These are phyloP conservation scores for Heptranchias perlo DNA, from an alignment of 2,113 vertebrate species.

Conservation along the genomic window DNA sequence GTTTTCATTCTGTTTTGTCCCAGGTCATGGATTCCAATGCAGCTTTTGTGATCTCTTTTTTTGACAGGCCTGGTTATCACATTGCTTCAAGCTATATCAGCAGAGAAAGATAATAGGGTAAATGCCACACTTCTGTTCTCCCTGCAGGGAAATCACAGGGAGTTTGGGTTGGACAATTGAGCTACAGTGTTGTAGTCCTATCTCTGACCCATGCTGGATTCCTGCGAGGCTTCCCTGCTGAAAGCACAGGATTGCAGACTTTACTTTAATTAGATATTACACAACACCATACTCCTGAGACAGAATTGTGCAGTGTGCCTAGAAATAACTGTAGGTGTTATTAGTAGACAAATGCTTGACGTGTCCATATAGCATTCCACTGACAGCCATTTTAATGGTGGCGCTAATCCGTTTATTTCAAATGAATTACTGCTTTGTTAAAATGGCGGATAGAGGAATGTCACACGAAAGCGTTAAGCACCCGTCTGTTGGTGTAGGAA, in stretches of 20 bases:
- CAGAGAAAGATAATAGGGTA: neutral
- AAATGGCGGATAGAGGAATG: neutral
- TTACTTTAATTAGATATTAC: neutral
- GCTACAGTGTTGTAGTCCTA: neutral
- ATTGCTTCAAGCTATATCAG: neutral
- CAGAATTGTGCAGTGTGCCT: neutral
- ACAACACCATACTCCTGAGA: neutral
- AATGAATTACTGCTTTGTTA: neutral
- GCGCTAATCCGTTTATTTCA: neutral
- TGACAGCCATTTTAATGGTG: neutral
- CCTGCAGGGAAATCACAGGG: neutral
- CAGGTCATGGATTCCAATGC: neutral
- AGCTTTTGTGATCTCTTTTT: neutral
- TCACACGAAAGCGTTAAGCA: neutral
- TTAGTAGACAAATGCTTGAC: neutral
- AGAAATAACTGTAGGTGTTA: neutral
- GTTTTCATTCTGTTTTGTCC: neutral
- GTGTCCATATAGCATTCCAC: neutral
- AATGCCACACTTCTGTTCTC: neutral
- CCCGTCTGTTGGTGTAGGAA: neutral
- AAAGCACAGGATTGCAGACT: neutral
- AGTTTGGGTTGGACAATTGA: neutral
- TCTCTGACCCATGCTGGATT: neutral
- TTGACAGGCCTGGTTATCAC: neutral
- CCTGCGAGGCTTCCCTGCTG: too few relatives aligned